Percentiles rank a stretch among this genome's conserved stretches.
These are phyloP conservation scores for Anolis sagrei DNA, from an alignment of 2,113 vertebrate genomes.

Conservation along the genomic window DNA sequence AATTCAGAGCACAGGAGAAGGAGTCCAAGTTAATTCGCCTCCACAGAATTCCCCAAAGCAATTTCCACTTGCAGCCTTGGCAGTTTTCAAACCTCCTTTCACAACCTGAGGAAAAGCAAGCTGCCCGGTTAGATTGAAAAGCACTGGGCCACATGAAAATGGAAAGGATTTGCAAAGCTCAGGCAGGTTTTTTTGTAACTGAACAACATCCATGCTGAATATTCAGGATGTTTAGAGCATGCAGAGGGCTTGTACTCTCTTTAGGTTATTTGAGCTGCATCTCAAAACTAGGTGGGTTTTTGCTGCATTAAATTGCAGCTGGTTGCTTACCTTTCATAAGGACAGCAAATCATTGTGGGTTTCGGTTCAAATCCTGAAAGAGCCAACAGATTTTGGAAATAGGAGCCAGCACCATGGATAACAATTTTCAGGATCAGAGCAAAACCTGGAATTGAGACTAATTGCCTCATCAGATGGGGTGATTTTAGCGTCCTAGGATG, in stretches of 20 bases:
- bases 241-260: background rate
- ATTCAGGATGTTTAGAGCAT: background rate
- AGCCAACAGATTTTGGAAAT: too few relatives aligned
- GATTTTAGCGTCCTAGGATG: too few relatives aligned
- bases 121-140: background rate
- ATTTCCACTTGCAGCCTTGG: conserved; percentile 71
- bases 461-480: too few relatives aligned
- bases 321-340: too few relatives aligned
- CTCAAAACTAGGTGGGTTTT: background rate
- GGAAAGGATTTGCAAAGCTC: background rate
- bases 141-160: background rate
- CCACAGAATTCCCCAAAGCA: conserved; percentile 70
- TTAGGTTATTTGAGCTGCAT: background rate
- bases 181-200: background rate
- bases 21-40: conserved; percentile 73
- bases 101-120: conserved; percentile 18
- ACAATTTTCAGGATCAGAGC: too few relatives aligned
- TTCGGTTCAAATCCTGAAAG: too few relatives aligned
- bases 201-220: background rate
- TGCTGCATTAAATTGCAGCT: background rate
- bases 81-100: conserved; percentile 48
- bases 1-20: conserved; percentile 69
- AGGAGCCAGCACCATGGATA: too few relatives aligned
- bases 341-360: too few relatives aligned
- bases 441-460: too few relatives aligned